Conservation (phyloP, 2,888 invertebrate genomes). For the Chloroclysta siterata region DNA sequence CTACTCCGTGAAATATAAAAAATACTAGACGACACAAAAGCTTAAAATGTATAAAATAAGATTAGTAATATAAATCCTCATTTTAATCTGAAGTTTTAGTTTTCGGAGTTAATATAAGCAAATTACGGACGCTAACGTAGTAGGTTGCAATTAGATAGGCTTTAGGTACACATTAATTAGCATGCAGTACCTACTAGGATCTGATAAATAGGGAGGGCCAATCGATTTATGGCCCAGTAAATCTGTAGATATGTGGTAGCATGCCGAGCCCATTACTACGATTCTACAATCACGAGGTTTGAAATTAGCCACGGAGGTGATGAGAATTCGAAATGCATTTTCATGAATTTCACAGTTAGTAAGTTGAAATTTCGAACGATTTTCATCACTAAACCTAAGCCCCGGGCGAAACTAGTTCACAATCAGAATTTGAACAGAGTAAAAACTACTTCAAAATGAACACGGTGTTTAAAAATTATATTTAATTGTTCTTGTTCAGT, state of each 20-base stretch:
- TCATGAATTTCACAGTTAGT: conserved; percentile 13
- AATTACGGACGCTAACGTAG: background rate
- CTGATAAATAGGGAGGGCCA: conserved; percentile 43
- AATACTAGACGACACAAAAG: no score
- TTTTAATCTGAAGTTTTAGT: background rate
- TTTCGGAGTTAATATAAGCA: background rate
- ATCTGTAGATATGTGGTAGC: conserved; percentile 39
- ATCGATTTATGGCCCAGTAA: conserved; percentile 44
- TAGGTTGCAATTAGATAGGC: conserved; percentile 29
- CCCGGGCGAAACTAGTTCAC: background rate
- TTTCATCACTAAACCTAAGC: conserved; percentile 10
- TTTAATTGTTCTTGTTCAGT: no score
- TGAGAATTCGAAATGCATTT: conserved; percentile 19
- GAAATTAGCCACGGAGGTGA: conserved; percentile 23
- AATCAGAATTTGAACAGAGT: background rate
- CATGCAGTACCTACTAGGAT: conserved; percentile 36
- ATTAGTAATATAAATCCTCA: no score
- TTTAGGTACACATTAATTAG: conserved; percentile 43
- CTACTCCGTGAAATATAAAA: no score
- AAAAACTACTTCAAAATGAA: background rate
- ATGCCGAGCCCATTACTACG: conserved; percentile 24
- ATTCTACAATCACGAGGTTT: conserved; percentile 23
- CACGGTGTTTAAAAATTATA: no score
- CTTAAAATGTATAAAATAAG: no score
- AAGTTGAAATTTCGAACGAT: conserved; percentile 9